Conservation (phyloP, 2,888 invertebrate genomes). For the Calliopum simillimum region DNA sequence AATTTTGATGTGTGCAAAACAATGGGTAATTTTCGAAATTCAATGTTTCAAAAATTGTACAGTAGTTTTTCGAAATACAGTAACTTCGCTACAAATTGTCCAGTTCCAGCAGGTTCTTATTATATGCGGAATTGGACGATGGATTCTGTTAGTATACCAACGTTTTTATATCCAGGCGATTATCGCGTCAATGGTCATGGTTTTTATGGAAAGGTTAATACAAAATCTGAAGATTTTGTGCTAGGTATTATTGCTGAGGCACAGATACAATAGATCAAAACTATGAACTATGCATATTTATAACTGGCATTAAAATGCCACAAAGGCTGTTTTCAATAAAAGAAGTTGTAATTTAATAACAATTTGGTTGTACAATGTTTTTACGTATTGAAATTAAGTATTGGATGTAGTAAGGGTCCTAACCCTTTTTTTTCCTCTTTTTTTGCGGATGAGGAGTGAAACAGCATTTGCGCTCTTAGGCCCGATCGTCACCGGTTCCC, state of each 20-base stretch:
- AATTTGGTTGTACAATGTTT: too few species aligned
- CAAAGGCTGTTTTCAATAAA: too few species aligned
- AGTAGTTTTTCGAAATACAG: slow-evolving; percentile 47
- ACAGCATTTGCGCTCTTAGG: too few species aligned
- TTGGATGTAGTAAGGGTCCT: too few species aligned
- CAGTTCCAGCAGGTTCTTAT: slow-evolving; percentile 45
- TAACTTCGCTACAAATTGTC: slow-evolving; percentile 54
- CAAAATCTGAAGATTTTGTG: slow-evolving; percentile 18
- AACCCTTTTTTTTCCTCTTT: too few species aligned
- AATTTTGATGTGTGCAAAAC: slow-evolving; percentile 50
- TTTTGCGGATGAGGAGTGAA: too few species aligned
- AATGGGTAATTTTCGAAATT: slow-evolving; percentile 42
- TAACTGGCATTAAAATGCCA: too few species aligned
- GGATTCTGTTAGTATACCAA: slow-evolving; percentile 44
- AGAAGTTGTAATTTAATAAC: too few species aligned
- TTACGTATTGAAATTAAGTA: too few species aligned
- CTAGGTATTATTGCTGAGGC: slow-evolving; percentile 5
- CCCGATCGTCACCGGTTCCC: too few species aligned
- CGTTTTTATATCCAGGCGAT: slow-evolving; percentile 45
- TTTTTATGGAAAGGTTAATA: slow-evolving; percentile 42
- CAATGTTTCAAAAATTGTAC: slow-evolving; percentile 53
- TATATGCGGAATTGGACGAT: slow-evolving; percentile 44
- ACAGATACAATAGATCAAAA: too few species aligned
- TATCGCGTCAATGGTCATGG: slow-evolving; percentile 46
- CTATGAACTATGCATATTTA: too few species aligned